Conservation (phyloP, 2,888 invertebrate species). For the Molanna angustata region DNA sequence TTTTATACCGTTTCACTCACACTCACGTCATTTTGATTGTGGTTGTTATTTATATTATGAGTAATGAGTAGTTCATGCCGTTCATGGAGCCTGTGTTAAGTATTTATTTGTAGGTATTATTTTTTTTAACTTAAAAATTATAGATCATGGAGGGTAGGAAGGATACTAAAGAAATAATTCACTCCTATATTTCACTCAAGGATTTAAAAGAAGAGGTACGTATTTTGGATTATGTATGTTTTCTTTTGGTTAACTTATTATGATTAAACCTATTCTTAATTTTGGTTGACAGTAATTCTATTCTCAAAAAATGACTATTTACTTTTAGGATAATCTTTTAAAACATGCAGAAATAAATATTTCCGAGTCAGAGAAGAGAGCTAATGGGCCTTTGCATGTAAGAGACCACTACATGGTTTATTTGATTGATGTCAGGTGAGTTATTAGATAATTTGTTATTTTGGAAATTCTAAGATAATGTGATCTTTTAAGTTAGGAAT, state of each 20-base stretch:
- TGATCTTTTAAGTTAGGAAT: no score
- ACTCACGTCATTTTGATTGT: no score
- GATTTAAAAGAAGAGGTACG: conserved; percentile 22
- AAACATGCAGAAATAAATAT: conserved; percentile 73
- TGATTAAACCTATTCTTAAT: background rate
- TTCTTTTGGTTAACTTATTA: background rate
- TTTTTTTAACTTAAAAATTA: background rate
- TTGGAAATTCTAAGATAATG: no score
- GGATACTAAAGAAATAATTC: conserved; percentile 17
- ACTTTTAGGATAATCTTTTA: conserved; percentile 64
- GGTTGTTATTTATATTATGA: conserved; percentile 1
- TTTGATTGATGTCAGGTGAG: conserved; percentile 75
- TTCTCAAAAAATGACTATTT: no score
- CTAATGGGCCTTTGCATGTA: conserved; percentile 70
- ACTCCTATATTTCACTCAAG: conserved; percentile 12
- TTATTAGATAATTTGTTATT: no score
- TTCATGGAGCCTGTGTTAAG: background rate
- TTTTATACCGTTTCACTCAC: no score
- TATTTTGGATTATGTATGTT: background rate
- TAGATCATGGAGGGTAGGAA: conserved; percentile 11
- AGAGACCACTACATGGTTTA: conserved; percentile 77
- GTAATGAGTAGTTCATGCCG: no score
- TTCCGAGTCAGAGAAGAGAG: conserved; percentile 73
- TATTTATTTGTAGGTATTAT: background rate
- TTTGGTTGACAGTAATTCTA: no score